phyloP scores from a whole-genome alignment of 2,113 vertebrate genomes.

The Cephalopholis sonnerati region DNA sequence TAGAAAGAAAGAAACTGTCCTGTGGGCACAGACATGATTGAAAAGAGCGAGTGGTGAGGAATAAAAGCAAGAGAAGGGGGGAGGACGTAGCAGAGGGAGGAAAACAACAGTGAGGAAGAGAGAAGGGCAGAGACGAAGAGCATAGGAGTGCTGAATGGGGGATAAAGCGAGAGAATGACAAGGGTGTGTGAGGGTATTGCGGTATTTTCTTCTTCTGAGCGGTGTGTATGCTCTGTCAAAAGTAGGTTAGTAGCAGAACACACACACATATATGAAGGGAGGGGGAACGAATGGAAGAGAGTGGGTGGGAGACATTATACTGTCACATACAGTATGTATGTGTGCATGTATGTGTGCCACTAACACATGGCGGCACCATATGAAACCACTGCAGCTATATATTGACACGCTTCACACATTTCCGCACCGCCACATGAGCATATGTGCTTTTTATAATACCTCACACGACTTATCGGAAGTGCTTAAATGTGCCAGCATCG shows the following conservation, averaged over 20 bases:
- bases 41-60: constrained; percentile 62
- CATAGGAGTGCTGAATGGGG: constrained; percentile 47
- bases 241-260: constrained; percentile 71
- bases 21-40: constrained; percentile 72
- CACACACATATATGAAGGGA: background rate
- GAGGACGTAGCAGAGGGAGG: constrained; percentile 12
- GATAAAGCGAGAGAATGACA: constrained; percentile 52
- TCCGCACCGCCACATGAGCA: constrained; percentile 2
- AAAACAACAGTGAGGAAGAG: constrained; percentile 39
- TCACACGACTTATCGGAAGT: background rate
- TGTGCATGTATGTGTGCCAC: constrained; percentile 20
- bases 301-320: constrained; percentile 56
- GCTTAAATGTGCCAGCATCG: background rate
- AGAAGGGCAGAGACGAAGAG: constrained; percentile 45
- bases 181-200: constrained; percentile 68
- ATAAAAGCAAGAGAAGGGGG: constrained; percentile 37
- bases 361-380: background rate
- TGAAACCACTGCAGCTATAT: constrained; percentile 16
- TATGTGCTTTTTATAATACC: background rate
- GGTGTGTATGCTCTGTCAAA: constrained; percentile 47
- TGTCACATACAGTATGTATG: constrained; percentile 46
- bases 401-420: constrained; percentile 11
- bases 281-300: constrained; percentile 17
- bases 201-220: constrained; percentile 64
- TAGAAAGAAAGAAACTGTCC: constrained; percentile 52